Evolutionary conservation across 53 echinoderm and acorn worm species (phyloP), one percentile per base, ranked within the genome.

Genomic region (Zoroaster sp.): DNA sequence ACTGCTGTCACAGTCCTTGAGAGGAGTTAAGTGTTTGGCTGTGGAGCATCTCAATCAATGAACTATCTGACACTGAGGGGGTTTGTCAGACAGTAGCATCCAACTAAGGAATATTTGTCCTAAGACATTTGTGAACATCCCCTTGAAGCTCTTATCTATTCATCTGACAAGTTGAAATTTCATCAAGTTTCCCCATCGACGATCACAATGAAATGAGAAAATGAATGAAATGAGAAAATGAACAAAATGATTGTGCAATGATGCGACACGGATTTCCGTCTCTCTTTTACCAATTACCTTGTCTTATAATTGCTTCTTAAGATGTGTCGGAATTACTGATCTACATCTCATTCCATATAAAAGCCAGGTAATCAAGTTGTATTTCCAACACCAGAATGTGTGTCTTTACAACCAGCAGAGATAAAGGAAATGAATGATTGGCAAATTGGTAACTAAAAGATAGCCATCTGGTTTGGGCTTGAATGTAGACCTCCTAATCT

Each of bases 381-480:
- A 38, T 21, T 54, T 36, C 15, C 20, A n/a, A 5, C 43, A 20
- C 18, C 43, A 20, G 53, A 6, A 8, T 36, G 10, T 59, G 38
- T 45, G 42, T 45, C 25, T 28, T 32, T 75, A 20, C 45, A 4
- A 53, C n/a, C 51, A n/a, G 7, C 35, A 78, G 78, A 59, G n/a
- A 78, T 59, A 44, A 17, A 66, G 68, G 80, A 82, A 82, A 67
- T 67, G 82, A 38, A 35, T 82, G 82, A 82, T 82, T 66, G 82
- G 66, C 66, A 82, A 82, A 82, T 67, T 82, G 82, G 44, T 46
- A 67, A 40, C 82, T 82, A 41, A 66, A 0, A 42, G 82, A 82
- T 82, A 82, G 30, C 44, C 42, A 82, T 82, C 82, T 82, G 40
- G 66, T 41, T 82, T 68, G 44, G 32, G 40, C 6, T 40, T 20